Percentiles rank a stretch among this genome's conserved stretches.
Conservation (phyloP, 2,888 invertebrate genomes). For the Drosophila melanocephala region DNA sequence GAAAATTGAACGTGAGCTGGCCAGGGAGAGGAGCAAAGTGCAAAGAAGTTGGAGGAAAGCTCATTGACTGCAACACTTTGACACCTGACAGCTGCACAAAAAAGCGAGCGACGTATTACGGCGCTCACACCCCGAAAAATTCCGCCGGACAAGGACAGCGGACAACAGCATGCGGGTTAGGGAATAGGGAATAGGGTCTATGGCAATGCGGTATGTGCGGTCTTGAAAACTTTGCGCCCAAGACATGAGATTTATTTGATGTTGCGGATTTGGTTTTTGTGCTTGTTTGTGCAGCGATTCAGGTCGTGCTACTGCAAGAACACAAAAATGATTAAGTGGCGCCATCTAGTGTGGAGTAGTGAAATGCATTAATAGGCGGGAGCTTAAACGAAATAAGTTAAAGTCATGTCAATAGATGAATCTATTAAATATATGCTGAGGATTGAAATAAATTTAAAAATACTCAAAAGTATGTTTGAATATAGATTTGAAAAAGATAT, state of each 20-base stretch:
- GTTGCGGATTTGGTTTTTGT: conserved; percentile 60
- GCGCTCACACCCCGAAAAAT: conserved; percentile 12
- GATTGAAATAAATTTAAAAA: too few species aligned
- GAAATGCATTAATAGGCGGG: not conserved
- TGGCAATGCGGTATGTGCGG: conserved; percentile 45
- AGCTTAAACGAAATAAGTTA: not conserved
- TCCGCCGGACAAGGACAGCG: conserved; percentile 9
- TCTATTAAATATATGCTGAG: too few species aligned
- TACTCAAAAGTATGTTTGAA: not conserved
- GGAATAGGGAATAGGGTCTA: conserved; percentile 15
- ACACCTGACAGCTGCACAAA: conserved; percentile 76
- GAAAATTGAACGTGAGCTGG: conserved; percentile 47
- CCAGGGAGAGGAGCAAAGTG: conserved; percentile 17
- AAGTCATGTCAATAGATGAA: not conserved
- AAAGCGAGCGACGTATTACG: conserved; percentile 71
- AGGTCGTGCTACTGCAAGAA: conserved; percentile 46
- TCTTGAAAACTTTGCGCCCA: conserved; percentile 45
- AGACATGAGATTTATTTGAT: conserved; percentile 65
- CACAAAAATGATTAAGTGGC: conserved; percentile 47
- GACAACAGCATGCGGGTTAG: too few species aligned
- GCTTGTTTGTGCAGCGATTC: conserved; percentile 32
- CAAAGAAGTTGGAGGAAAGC: conserved; percentile 44
- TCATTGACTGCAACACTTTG: conserved; percentile 76
- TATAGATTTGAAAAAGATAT: not conserved
- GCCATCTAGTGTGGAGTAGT: conserved; percentile 34